Evolutionary conservation across 2,888 invertebrate species (phyloP).

Genomic region (Pediacus dermestoides): DNA sequence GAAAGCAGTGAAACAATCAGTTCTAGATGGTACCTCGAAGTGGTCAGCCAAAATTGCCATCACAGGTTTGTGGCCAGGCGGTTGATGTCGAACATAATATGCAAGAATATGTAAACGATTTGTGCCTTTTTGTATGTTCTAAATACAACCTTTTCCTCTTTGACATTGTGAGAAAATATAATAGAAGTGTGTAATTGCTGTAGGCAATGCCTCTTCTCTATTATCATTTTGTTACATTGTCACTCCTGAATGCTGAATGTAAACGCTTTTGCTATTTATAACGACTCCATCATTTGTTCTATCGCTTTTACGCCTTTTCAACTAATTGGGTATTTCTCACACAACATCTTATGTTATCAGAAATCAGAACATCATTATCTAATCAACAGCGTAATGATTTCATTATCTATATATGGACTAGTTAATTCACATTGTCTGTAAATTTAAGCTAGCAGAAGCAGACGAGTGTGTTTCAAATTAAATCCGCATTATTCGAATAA

Average conservation of each 20-base stretch:
- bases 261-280: slow-evolving; percentile 34
- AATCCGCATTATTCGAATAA: slow-evolving; percentile 5
- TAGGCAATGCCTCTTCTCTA: too few species aligned
- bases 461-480: slow-evolving; percentile 9
- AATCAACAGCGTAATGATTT: slow-evolving; percentile 3
- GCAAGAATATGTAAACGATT: slow-evolving; percentile 10
- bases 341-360: slow-evolving; percentile 15
- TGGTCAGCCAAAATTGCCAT: slow-evolving; percentile 99
- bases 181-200: slow-evolving; percentile 6
- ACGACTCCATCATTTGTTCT: slow-evolving; percentile 10
- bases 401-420: slow-evolving; percentile 3
- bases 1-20: slow-evolving; percentile 97
- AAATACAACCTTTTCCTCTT: slow-evolving; percentile 6
- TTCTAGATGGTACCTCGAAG: slow-evolving; percentile 98
- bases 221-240: too few species aligned
- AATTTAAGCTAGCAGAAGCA: too few species aligned
- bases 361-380: slow-evolving; percentile 1
- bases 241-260: slow-evolving; percentile 39
- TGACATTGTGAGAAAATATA: slow-evolving; percentile 9
- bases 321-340: slow-evolving; percentile 34
- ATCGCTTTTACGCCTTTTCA: slow-evolving; percentile 10
- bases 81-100: slow-evolving; percentile 1
- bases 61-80: slow-evolving; percentile 82
- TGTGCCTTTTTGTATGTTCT: slow-evolving; percentile 13
- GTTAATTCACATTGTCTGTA: slow-evolving; percentile 5